These are phyloP conservation scores for Maniola jurtina DNA, from an alignment of 1,140 invertebrate genomes.

Conservation along the genomic window DNA sequence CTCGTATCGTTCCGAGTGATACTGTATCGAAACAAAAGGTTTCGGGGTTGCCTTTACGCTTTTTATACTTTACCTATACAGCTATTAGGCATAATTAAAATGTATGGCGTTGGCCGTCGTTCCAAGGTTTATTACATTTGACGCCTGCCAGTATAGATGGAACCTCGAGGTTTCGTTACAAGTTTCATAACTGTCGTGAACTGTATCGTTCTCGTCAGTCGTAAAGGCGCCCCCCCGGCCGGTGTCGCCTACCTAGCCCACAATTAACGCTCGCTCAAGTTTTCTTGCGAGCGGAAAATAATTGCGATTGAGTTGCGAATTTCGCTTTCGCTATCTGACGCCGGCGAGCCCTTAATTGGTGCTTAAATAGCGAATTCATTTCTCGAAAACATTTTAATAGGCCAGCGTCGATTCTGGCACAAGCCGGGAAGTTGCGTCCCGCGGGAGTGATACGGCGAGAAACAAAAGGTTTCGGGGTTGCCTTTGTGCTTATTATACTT, in stretches of 20 bases:
- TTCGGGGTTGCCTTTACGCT: slow-evolving; percentile 1
- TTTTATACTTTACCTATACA: not conserved
- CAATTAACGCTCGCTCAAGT: slow-evolving; percentile 65
- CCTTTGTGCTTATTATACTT: slow-evolving; percentile 7
- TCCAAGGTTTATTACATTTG: too few species aligned
- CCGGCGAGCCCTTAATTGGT: slow-evolving; percentile 61
- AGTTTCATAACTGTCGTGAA: not conserved
- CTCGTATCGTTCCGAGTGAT: slow-evolving; percentile 11
- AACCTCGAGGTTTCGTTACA: too few species aligned
- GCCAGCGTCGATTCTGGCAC: slow-evolving; percentile 22
- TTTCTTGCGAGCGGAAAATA: slow-evolving; percentile 68
- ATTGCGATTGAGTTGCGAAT: slow-evolving; percentile 69
- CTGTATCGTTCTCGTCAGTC: not conserved
- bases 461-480: slow-evolving; percentile 8
- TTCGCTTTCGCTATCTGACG: slow-evolving; percentile 63
- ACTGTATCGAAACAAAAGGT: slow-evolving; percentile 13
- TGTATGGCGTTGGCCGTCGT: too few species aligned
- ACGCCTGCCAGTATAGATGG: too few species aligned
- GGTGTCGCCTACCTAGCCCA: slow-evolving; percentile 43
- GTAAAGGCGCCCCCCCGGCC: slow-evolving; percentile 24
- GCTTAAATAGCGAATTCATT: slow-evolving; percentile 67
- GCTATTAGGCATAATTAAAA: too few species aligned
- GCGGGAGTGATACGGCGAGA: slow-evolving; percentile 20
- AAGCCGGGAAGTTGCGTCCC: slow-evolving; percentile 14
- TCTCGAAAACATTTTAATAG: slow-evolving; percentile 52